Percentiles rank a stretch among this genome's conserved stretches.
These are phyloP conservation scores for Rhorus exstirpatorius DNA, from an alignment of 2,888 invertebrate species.

Conservation along the genomic window DNA sequence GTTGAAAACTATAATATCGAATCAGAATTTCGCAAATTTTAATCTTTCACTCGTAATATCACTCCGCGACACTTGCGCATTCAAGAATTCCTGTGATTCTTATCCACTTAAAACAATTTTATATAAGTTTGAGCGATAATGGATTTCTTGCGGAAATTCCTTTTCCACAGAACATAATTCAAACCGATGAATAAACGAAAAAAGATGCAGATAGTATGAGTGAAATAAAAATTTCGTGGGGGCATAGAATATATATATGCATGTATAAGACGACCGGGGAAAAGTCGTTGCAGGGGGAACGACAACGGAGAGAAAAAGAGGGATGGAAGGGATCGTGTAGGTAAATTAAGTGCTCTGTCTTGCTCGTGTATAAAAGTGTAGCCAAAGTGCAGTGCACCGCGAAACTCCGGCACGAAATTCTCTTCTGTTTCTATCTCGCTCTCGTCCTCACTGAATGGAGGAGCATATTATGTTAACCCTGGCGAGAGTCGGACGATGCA, in stretches of 20 bases:
- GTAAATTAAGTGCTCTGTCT: slow-evolving; percentile 68
- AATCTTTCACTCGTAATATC: too few species aligned
- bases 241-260: not conserved
- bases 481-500: slow-evolving; percentile 73
- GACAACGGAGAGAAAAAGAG: not conserved
- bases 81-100: too few species aligned
- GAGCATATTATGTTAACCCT: slow-evolving; percentile 77
- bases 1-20: too few species aligned
- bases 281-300: not conserved
- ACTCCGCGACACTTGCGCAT: too few species aligned
- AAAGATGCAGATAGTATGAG: not conserved
- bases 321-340: slow-evolving; percentile 22
- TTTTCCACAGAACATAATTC: not conserved
- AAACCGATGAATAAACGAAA: not conserved
- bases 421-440: slow-evolving; percentile 42
- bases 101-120: too few species aligned
- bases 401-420: slow-evolving; percentile 27
- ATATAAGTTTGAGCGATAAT: too few species aligned
- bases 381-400: slow-evolving; percentile 38
- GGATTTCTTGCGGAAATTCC: too few species aligned
- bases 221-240: not conserved
- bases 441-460: slow-evolving; percentile 31
- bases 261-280: not conserved
- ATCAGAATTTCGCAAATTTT: too few species aligned
- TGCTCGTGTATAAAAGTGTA: slow-evolving; percentile 45